phyloP scores from a whole-genome alignment of 2,797 vertebrate genomes.

The Kryptopterus vitreolus region DNA sequence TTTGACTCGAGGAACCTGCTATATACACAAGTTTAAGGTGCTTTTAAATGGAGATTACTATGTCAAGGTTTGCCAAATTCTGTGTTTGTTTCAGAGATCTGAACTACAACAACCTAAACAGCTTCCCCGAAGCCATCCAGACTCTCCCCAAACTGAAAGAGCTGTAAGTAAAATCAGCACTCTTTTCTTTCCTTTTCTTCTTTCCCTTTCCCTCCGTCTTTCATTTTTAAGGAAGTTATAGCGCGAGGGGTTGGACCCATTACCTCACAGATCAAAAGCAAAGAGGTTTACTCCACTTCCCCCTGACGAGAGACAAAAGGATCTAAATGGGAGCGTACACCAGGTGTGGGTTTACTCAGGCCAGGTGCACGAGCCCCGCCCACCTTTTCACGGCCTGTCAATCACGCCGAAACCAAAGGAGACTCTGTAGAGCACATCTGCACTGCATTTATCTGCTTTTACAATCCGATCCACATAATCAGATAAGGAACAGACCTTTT shows the following conservation, averaged over 20 bases:
- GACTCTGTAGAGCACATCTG: background rate
- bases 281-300: constrained; percentile 9
- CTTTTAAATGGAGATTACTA: background rate
- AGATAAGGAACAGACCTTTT: background rate
- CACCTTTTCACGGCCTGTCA: constrained; percentile 29
- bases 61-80: background rate
- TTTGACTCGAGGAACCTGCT: background rate
- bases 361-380: constrained; percentile 39
- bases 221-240: constrained; percentile 32
- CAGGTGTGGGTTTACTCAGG: constrained; percentile 44
- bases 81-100: constrained; percentile 80
- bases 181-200: background rate
- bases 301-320: constrained; percentile 38
- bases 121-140: constrained; percentile 92
- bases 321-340: constrained; percentile 18
- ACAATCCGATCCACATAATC: constrained; percentile 12
- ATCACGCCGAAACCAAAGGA: constrained; percentile 13
- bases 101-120: constrained; percentile 92
- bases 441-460: background rate
- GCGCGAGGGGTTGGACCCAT: constrained; percentile 27
- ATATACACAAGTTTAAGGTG: background rate
- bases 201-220: background rate
- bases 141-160: constrained; percentile 92
- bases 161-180: constrained; percentile 82
- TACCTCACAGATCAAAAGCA: constrained; percentile 44